Conservation (phyloP, 1,140 invertebrate species). For the Epicauta chinensis region DNA sequence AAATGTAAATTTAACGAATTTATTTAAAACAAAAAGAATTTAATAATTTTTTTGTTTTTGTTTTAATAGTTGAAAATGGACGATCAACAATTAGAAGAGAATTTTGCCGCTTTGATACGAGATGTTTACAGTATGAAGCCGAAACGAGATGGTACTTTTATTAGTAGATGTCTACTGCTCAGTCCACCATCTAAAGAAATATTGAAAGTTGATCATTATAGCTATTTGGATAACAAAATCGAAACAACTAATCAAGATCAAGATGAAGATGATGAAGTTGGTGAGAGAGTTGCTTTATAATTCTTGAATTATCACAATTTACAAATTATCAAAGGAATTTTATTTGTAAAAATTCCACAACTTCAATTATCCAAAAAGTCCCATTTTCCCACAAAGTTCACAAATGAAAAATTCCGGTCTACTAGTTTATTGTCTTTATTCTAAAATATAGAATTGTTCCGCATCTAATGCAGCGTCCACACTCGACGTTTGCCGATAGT, state of each 20-base stretch:
- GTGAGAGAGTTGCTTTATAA: slow-evolving; percentile 19
- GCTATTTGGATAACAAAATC: slow-evolving; percentile 43
- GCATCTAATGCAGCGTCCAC: too few relatives aligned
- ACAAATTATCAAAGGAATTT: too few relatives aligned
- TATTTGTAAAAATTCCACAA: too few relatives aligned
- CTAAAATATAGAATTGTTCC: too few relatives aligned
- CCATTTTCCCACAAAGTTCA: too few relatives aligned
- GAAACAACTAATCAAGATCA: slow-evolving; percentile 27
- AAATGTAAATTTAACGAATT: slow-evolving; percentile 45
- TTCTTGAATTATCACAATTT: too few relatives aligned
- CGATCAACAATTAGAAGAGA: slow-evolving; percentile 59
- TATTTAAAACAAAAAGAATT: slow-evolving; percentile 1
- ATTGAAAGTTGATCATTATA: slow-evolving; percentile 58
- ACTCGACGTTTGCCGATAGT: too few relatives aligned
- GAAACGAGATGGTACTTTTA: slow-evolving; percentile 57
- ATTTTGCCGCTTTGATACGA: slow-evolving; percentile 56
- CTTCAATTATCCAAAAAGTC: too few relatives aligned
- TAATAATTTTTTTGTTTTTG: too few relatives aligned
- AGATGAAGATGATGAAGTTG: slow-evolving; percentile 31
- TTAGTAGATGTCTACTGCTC: slow-evolving; percentile 52
- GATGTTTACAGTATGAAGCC: slow-evolving; percentile 56
- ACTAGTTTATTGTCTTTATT: too few relatives aligned
- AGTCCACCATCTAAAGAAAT: slow-evolving; percentile 55
- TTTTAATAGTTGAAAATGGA: slow-evolving; percentile 73
- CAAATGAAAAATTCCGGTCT: too few relatives aligned